These are phyloP conservation scores for Cephus sareptanus DNA, from an alignment of 2,888 invertebrate species.

Conservation along the genomic window DNA sequence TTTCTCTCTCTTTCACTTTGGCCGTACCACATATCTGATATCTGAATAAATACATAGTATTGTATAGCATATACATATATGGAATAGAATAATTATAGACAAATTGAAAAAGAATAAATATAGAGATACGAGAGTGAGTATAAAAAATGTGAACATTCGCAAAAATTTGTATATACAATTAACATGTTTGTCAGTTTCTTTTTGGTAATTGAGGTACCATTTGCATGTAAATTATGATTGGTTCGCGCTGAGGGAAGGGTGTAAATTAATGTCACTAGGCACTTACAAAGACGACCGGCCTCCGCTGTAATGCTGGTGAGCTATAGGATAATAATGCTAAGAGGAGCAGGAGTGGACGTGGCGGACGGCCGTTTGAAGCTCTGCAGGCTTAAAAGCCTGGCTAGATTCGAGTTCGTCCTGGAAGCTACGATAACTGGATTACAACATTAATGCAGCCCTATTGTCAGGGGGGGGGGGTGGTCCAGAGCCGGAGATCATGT, in stretches of 20 bases:
- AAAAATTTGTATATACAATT: not conserved
- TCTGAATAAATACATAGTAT: not conserved
- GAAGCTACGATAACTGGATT: constrained; percentile 9
- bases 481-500: not conserved
- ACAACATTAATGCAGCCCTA: constrained; percentile 8
- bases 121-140: not conserved
- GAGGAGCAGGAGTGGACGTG: not conserved
- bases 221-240: not conserved
- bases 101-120: too few species aligned
- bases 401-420: constrained; percentile 6
- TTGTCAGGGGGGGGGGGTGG: not conserved
- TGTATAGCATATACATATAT: not conserved
- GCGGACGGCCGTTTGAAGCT: constrained; percentile 2
- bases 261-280: not conserved
- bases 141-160: not conserved
- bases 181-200: not conserved
- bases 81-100: not conserved
- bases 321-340: not conserved
- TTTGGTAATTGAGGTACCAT: not conserved
- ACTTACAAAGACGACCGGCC: not conserved
- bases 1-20: too few species aligned
- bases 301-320: not conserved
- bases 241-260: not conserved
- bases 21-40: not conserved
- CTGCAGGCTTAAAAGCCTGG: constrained; percentile 3